phyloP scores from a whole-genome alignment of 2,113 vertebrate species.

The Psammodynastes pulverulentus region DNA sequence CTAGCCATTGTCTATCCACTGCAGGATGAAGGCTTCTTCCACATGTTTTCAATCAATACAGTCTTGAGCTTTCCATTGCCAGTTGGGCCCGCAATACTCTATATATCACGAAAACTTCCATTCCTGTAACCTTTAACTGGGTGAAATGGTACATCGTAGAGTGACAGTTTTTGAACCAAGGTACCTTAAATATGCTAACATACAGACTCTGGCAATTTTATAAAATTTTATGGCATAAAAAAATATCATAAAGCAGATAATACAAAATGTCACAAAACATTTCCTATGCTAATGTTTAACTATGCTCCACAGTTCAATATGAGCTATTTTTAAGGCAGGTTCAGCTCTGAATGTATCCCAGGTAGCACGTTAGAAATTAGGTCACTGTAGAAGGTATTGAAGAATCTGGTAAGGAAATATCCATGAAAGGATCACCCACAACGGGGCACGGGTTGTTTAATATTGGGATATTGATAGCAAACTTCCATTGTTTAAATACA shows the following conservation, averaged over 20 bases:
- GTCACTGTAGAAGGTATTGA: neutral
- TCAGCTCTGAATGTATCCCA: neutral
- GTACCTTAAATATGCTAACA: neutral
- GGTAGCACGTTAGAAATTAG: neutral
- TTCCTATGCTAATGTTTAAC: neutral
- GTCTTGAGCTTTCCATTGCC: neutral
- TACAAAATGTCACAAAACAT: neutral
- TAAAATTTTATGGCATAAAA: neutral
- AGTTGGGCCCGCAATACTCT: neutral
- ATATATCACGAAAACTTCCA: neutral
- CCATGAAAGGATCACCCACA: neutral
- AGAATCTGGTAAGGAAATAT: neutral
- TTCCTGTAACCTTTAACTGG: neutral
- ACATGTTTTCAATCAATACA: neutral
- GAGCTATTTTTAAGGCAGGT: neutral
- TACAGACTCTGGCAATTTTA: neutral
- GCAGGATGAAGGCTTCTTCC: neutral
- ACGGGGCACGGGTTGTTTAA: neutral
- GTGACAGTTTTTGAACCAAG: neutral
- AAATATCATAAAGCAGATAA: neutral
- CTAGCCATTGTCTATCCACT: neutral
- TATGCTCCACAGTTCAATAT: neutral
- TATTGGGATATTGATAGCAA: constrained; percentile 35
- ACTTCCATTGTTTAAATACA: constrained; percentile 9
- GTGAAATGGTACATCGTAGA: neutral